These are phyloP conservation scores for Pogonomyrmex californicus DNA, from an alignment of 1,140 invertebrate genomes.

Conservation along the genomic window DNA sequence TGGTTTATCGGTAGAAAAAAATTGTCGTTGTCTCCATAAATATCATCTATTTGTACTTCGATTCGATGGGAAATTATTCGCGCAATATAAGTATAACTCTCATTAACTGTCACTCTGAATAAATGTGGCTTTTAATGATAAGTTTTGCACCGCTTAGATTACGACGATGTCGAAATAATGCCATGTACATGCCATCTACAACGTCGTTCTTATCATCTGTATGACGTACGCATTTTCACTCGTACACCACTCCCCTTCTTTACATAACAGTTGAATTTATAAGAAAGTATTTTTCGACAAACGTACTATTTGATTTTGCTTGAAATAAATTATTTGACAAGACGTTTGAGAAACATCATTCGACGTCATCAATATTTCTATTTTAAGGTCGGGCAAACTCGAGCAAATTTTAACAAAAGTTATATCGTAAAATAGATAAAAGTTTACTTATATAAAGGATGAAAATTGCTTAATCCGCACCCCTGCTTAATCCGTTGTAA, in stretches of 20 bases:
- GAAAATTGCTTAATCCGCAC: not conserved
- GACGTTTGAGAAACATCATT: not conserved
- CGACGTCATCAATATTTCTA: not conserved
- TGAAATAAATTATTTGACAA: too few species aligned
- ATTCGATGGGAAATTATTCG: not conserved
- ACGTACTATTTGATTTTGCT: not conserved
- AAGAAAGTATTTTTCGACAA: slow-evolving; percentile 6
- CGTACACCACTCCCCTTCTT: not conserved
- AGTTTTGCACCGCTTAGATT: slow-evolving; percentile 17
- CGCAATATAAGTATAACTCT: not conserved
- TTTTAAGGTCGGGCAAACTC: too few species aligned
- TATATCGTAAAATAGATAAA: not conserved
- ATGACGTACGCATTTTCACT: slow-evolving; percentile 35
- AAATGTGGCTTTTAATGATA: not conserved
- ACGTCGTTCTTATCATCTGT: slow-evolving; percentile 29
- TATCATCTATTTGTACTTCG: not conserved
- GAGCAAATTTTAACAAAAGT: not conserved
- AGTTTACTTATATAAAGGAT: not conserved
- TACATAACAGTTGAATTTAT: not conserved
- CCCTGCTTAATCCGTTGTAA: not conserved
- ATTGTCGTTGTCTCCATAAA: not conserved
- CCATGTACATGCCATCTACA: not conserved
- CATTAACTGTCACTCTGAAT: not conserved
- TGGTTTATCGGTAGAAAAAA: not conserved
- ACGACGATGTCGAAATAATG: slow-evolving; percentile 29